Evolutionary conservation across 2,797 vertebrate species (phyloP).

Genomic region (Helicolenus hilgendorfi): DNA sequence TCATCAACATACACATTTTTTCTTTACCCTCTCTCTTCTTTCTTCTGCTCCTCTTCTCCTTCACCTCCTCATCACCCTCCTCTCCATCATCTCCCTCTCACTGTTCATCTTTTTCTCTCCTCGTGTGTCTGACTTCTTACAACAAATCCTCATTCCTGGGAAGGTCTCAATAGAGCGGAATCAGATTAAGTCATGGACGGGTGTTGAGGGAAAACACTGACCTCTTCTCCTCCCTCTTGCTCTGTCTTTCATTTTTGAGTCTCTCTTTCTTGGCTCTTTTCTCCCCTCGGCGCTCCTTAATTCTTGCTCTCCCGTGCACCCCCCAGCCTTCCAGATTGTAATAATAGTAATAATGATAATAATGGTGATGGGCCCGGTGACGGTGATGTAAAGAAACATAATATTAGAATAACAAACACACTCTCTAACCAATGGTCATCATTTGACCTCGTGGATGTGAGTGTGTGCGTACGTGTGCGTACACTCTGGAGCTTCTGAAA

Average conservation of each 20-base stretch:
- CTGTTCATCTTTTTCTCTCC: conserved; percentile 49
- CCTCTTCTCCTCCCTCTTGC: conserved; percentile 97
- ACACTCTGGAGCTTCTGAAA: conserved; percentile 66
- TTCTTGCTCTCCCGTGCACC: conserved; percentile 86
- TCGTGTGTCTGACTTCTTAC: conserved; percentile 61
- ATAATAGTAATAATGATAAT: conserved; percentile 92
- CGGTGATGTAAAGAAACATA: conserved; percentile 92
- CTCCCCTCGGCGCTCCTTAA: conserved; percentile 87
- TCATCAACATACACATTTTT: background rate
- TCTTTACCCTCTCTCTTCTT: background rate
- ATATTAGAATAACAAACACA: conserved; percentile 94
- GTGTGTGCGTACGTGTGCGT: conserved; percentile 84
- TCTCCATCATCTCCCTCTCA: conserved; percentile 46
- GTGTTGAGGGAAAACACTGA: conserved; percentile 99
- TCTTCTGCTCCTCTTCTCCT: conserved; percentile 19
- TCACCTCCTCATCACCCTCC: conserved; percentile 49
- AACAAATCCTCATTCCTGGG: conserved; percentile 94
- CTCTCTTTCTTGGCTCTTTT: conserved; percentile 86
- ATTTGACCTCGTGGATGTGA: conserved; percentile 82
- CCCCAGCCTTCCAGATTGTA: conserved; percentile 87
- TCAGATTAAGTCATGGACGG: conserved; percentile 97
- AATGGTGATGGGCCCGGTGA: conserved; percentile 84
- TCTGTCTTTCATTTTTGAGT: conserved; percentile 96
- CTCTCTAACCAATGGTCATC: conserved; percentile 87
- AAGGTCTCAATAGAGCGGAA: conserved; percentile 95